Evolutionary conservation across 2,113 vertebrate genomes (phyloP), one percentile per base, ranked within the genome.

Genomic region (Cheilinus undulatus): DNA sequence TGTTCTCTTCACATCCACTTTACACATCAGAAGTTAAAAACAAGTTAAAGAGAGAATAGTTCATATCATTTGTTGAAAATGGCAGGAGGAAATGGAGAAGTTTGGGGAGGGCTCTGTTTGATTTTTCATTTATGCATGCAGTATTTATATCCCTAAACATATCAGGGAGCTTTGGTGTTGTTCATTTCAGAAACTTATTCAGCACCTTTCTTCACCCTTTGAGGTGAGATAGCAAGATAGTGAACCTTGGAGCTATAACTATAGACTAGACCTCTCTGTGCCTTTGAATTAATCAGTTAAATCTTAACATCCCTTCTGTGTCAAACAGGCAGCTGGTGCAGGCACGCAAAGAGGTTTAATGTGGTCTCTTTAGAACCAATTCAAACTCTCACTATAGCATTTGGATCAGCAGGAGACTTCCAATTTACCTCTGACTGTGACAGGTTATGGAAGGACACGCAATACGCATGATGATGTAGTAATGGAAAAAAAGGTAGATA

Each of bases 241-340:
- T 43, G 40, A 74, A 61, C 14, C 64, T 48, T 53, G 53, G 30
- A 62, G 78, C 50, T 70, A 50, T 28, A 42, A 22, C 19, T n/a
- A 7, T 17, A 19, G 42, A 43, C 42, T 2, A 23, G 49, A 45
- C 48, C 61, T 48, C 34, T 43, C 42, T 43, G 17, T 43, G 42
- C 19, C 7, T n/a, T 45, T 8, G 8, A 2, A 45, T 3, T 45
- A 20, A 20, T 45, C 17, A 45, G 17, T 45, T 45, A 45, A 45
- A 45, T 20, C 42, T n/a, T 9, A 45, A 43, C n/a, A 45, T 45
- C 42, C n/a, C n/a, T 45, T n/a, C 19, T 45, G 19, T n/a, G 1
- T 45, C 42, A 6, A 45, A 45, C 19, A 9, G 42, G 42, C 13
- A 8, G 19, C 19, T 20, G 4, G 17, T n/a, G 42, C 19, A n/a